Conservation (phyloP, 2,888 invertebrate species). For the Mythimna impura region DNA sequence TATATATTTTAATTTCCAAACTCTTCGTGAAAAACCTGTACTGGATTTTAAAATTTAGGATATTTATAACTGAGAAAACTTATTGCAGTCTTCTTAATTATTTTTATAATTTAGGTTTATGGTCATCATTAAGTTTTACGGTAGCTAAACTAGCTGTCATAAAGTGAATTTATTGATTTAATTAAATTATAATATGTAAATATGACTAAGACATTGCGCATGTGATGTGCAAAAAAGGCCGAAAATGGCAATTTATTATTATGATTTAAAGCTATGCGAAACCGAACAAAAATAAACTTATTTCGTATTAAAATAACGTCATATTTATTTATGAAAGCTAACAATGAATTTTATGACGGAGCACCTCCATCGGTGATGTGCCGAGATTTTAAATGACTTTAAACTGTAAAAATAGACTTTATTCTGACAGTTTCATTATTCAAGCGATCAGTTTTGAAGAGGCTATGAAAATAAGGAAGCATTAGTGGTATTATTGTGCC, state of each 20-base stretch:
- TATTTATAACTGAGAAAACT: conserved; percentile 15
- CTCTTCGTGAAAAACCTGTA: neutral
- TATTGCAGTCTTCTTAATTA: conserved; percentile 33
- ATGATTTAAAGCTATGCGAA: conserved; percentile 1
- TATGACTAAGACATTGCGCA: neutral
- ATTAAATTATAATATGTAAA: conserved; percentile 13
- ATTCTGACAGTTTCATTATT: conserved; percentile 58
- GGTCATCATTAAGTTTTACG: conserved; percentile 34
- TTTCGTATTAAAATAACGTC: conserved; percentile 31
- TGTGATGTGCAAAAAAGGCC: conserved; percentile 28
- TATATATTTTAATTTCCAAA: neutral
- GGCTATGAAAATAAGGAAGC: conserved; percentile 62
- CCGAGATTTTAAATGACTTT: conserved; percentile 49
- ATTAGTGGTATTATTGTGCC: conserved; percentile 52
- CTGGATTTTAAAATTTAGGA: neutral
- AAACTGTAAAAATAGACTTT: conserved; percentile 63
- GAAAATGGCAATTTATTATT: conserved; percentile 11
- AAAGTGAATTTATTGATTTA: conserved; percentile 20
- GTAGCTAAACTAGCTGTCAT: conserved; percentile 27
- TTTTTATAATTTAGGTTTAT: conserved; percentile 19
- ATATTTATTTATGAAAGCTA: conserved; percentile 52
- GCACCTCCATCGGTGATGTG: conserved; percentile 44
- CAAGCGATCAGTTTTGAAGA: conserved; percentile 53
- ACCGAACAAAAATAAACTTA: conserved; percentile 9
- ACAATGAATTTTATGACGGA: conserved; percentile 52